Evolutionary conservation across 2,888 invertebrate species (phyloP), one percentile per base, ranked within the genome.

Genomic region (Nysson spinosus): DNA sequence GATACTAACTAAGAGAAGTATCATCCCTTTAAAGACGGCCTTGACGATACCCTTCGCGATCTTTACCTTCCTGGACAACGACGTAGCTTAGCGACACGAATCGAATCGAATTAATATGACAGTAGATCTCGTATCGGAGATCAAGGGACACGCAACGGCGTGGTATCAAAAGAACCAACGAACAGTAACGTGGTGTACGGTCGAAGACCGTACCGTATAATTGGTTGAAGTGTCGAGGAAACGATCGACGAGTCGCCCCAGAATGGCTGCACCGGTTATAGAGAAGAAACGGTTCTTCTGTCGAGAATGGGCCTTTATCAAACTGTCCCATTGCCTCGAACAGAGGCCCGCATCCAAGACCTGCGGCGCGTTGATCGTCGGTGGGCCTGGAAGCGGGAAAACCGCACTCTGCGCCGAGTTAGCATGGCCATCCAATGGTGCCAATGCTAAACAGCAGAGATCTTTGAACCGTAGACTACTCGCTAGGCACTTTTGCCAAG

Each of bases 231-330:
- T 20, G 2, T 4, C 16, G 9, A 14, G 46, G 20, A 43, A 30
- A 57, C n/a, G n/a, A n/a, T n/a, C n/a, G n/a, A n/a, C n/a, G n/a
- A n/a, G n/a, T n/a, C n/a, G n/a, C n/a, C n/a, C n/a, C 28, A 81
- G 72, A 34, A 87, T 87, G 87, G 86, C 87, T 6, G 87, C 87
- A 7, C 87, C 87, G 55, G 86, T 87, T 66, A 87, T 87, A 49
- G 93, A 93, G 84, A 91, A 92, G 84, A 91, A 94, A 74, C 90
- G 92, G 57, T 96, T 96, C 89, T 95, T 93, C 89, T 95, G 96
- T 84, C 91, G 98, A 5, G 98, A 98, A 88, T 98, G 98, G 98
- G 96, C 96, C 4, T 95, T 98, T 80, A 95, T 96, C 88, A 98
- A 98, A 88, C 91, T 98, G 26, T 93, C 94, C 1, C 94, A 97